These are phyloP conservation scores for Chrysina gloriosa DNA, from an alignment of 2,888 invertebrate species.

Conservation along the genomic window DNA sequence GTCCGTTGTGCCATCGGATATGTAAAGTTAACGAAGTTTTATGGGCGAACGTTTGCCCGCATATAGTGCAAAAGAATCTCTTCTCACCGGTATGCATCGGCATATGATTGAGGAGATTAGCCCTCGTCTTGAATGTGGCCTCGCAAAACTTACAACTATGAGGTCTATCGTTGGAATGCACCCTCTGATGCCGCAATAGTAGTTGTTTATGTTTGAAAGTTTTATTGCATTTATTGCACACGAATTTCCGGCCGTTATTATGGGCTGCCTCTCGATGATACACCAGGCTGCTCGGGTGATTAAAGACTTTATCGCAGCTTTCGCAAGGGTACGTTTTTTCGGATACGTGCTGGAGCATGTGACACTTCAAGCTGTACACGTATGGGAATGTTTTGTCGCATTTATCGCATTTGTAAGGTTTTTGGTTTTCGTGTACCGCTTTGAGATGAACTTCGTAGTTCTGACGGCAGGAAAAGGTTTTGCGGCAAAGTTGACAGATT, in stretches of 20 bases:
- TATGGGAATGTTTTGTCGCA: slow-evolving; percentile 73
- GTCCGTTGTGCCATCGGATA: slow-evolving; percentile 76
- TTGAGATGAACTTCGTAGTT: slow-evolving; percentile 72
- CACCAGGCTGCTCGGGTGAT: slow-evolving; percentile 78
- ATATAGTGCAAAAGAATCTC: slow-evolving; percentile 69
- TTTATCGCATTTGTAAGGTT: slow-evolving; percentile 69
- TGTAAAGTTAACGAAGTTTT: slow-evolving; percentile 83
- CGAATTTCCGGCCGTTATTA: slow-evolving; percentile 72
- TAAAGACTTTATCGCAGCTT: slow-evolving; percentile 75
- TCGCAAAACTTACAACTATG: slow-evolving; percentile 72
- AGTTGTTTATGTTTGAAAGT: slow-evolving; percentile 80
- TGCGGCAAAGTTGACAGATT: slow-evolving; percentile 71
- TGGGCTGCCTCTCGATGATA: slow-evolving; percentile 82
- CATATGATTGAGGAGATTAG: slow-evolving; percentile 79
- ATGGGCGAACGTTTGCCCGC: slow-evolving; percentile 80
- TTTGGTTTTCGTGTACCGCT: slow-evolving; percentile 70
- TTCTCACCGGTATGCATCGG: slow-evolving; percentile 79
- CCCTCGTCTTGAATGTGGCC: slow-evolving; percentile 77
- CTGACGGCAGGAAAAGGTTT: slow-evolving; percentile 71
- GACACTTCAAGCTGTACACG: slow-evolving; percentile 71
- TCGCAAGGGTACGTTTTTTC: slow-evolving; percentile 73
- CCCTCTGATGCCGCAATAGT: slow-evolving; percentile 80
- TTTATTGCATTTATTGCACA: slow-evolving; percentile 81
- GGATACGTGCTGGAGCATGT: slow-evolving; percentile 66
- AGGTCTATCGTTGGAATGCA: slow-evolving; percentile 78